Base-by-base conservation (phyloP, 2,797 vertebrate species). In the Cryptoprocta ferox region DNA sequence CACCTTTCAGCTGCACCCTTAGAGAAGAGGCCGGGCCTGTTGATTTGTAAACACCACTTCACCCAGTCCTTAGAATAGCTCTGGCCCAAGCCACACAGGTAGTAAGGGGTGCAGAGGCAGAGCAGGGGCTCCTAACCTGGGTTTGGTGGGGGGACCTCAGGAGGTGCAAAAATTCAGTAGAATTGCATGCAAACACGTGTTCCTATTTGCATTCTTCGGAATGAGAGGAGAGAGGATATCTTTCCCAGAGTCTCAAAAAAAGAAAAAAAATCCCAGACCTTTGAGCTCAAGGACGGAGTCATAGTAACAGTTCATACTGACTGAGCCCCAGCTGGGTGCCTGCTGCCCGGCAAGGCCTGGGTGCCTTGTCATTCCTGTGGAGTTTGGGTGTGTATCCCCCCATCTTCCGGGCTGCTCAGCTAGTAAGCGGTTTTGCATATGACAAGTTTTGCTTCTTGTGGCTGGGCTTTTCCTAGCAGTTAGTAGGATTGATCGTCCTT, bases 361-460 rank as follows among this genome's bases (percentile, higher is more conserved):
- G 6, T n/a, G 56, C 8, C 81, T 63, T 15, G 11, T 35, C 11
- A 0, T 26, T 37, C 37, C 79, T 16, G 1, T 6, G 45, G 26
- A 28, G 5, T n/a, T 21, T 10, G 28, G 21, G 32, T 13, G 0
- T 19, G 12, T 61, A 2, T 24, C 9, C 3, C 21, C 35, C 45
- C 28, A 12, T 30, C 59, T 42, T 2, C n/a, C 0, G 18, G 70
- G 50, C 32, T 15, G 0, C 28, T 21, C 10, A 2, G 18, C 15
- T 3, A 13, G 3, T 8, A 15, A 39, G 35, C 11, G 35, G 48
- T 79, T 59, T 91, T 56, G 30, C 11, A 1, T 50, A 79, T 45
- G 63, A 50, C 73, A 18, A 19, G 30, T 32, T 35, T 63, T 32
- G 14, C 53, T 45, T 78, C 53, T 59, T 39, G 0, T 21, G 53